phyloP scores from a whole-genome alignment of 2,888 invertebrate genomes.

The Lasioglossum villosulum region DNA sequence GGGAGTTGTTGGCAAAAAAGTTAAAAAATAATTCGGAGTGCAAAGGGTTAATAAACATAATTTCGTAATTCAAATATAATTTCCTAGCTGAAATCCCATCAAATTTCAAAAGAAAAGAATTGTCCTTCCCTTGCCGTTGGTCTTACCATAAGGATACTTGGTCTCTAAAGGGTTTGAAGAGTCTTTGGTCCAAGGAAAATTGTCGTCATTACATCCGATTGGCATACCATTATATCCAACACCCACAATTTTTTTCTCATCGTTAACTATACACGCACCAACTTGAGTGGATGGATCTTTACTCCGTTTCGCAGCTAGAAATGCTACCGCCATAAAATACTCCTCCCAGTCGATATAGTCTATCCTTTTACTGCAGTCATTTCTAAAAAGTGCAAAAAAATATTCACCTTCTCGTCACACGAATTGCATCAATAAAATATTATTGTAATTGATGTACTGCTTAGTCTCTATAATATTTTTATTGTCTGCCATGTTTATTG shows the following conservation, averaged over 20 bases:
- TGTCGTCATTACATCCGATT: slow-evolving; percentile 93
- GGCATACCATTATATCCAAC: slow-evolving; percentile 99
- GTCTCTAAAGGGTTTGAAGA: slow-evolving; percentile 87
- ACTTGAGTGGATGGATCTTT: slow-evolving; percentile 98
- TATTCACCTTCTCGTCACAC: not conserved
- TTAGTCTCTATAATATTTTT: not conserved
- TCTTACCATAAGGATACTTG: slow-evolving; percentile 94
- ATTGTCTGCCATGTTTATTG: not conserved
- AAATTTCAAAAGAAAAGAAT: not conserved
- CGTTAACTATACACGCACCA: slow-evolving; percentile 97
- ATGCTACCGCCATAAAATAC: slow-evolving; percentile 97
- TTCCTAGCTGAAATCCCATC: not conserved
- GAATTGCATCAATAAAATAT: not conserved
- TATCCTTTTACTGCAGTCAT: slow-evolving; percentile 85
- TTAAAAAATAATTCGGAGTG: too few species aligned
- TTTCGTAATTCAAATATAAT: not conserved
- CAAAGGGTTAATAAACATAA: not conserved
- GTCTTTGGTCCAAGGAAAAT: slow-evolving; percentile 94
- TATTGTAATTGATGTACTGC: not conserved
- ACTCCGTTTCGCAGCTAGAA: slow-evolving; percentile 95
- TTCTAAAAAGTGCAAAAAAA: slow-evolving; percentile 14
- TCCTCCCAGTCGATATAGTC: slow-evolving; percentile 95
- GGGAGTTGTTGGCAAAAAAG: too few species aligned
- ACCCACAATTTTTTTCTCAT: slow-evolving; percentile 94
- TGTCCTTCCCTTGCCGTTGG: not conserved